Evolutionary conservation across 2,888 invertebrate species (phyloP), one percentile per base, ranked within the genome.

Genomic region (Leptothorax acervorum): DNA sequence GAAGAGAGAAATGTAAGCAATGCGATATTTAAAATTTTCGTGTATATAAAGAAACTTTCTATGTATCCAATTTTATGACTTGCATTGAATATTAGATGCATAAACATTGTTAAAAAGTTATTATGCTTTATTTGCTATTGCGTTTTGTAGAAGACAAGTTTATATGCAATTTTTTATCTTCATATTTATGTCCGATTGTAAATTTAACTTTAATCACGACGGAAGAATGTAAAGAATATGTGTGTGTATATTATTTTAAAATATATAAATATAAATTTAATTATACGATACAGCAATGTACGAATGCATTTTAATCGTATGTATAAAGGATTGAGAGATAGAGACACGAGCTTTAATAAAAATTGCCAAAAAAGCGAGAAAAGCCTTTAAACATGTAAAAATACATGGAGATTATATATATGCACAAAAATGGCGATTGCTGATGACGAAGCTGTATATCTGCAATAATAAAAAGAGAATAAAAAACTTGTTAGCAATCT

Each of bases 351-450:
- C 4, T 51, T 55, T 11, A 53, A n/a, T 0, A 39, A 39, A 71
- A 51, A n/a, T 23, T 42, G 35, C 18, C 18, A 1, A 3, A 42
- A 57, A 42, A 60, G 28, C 12, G 6, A 42, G 15, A 31, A 57
- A 78, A 78, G 39, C 15, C 3, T 83, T 45, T 28, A 65, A 71
- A 75, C 12, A 51, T 74, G 51, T 83, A 57, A 11, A 63, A 70
- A 53, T 42, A 66, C 11, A 23, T 55, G 3, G 9, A 9, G 23
- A 55, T 55, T 55, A 55, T 23, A 74, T 57, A 12, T 57, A 12
- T 75, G 23, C 15, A 78, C 60, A 86, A 11, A 39, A 51, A 31
- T 75, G 11, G n/a, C 71, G 81, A 83, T 81, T 82, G 73, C 11
- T 55, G 53, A 8, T 28, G 23, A 42, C n/a, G 28, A 63, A 83